Base-by-base conservation (phyloP, 2,113 vertebrate species). In the Xyliphius kryptos region DNA sequence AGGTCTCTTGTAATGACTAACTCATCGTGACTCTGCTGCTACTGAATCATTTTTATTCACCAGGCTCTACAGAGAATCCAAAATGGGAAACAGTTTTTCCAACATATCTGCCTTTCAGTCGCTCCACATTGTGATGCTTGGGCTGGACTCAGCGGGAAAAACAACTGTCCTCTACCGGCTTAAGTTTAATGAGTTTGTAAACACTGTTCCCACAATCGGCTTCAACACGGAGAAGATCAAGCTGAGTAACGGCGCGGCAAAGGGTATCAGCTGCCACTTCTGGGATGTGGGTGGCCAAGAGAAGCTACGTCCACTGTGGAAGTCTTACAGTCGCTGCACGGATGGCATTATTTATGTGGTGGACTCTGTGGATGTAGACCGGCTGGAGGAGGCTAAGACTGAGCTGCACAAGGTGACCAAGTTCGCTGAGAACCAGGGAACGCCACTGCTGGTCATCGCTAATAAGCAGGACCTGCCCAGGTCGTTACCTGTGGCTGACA, bases 261-360 rank as follows among this genome's bases (percentile, higher is more conserved):
- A 94, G 73, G 94, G 95, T 71, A 94, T 97, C 86, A 97, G 93
- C 79, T 98, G 94, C 76, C 95, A 97, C 79, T 97, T 98, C 77
- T 98, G 94, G 95, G 95, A 97, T 50, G 95, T 98, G 13, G 94
- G 95, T 0, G 94, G 94, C 2, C 95, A n/a, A n/a, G n/a, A n/a
- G n/a, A n/a, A n/a, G n/a, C n/a, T n/a, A n/a, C n/a, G n/a, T n/a
- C n/a, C n/a, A n/a, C n/a, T n/a, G n/a, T n/a, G n/a, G n/a, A n/a
- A n/a, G n/a, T n/a, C n/a, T n/a, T n/a, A n/a, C n/a, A 98, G 94
- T 79, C 91, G 95, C 43, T 97, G 95, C 80, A 97, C 95, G 2
- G 95, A 98, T 40, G 95, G 95, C 48, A 97, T 98, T 82, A 96
- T 98, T 58, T 98, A 97, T 62, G 95, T 98, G 53, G 95, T 98